Evolutionary conservation across 1,140 invertebrate species (phyloP), one percentile per base, ranked within the genome.

Genomic region (Penaeus chinensis): DNA sequence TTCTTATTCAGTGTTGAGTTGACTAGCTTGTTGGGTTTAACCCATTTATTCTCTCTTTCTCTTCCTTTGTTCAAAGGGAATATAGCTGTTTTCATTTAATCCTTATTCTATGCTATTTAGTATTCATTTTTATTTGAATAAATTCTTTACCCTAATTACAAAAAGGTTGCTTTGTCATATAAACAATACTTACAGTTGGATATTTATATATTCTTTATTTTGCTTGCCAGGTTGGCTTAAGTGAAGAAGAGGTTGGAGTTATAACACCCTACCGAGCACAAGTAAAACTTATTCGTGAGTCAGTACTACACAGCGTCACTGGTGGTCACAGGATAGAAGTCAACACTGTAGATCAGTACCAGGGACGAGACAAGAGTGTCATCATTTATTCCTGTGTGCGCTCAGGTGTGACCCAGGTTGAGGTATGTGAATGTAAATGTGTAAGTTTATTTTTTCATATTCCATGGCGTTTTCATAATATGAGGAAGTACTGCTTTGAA

Each of bases 281-380:
- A 93, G 97, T 99, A 2, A 93, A 94, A 42, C 91, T 96, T 13
- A 91, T 98, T 19, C 93, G 92, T 87, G 92, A 92, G 54, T 89
- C 92, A 8, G 80, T 93, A 27, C 61, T 86, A 3, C 32, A 71
- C 11, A 71, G 81, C n/a, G 61, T 60, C 22, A 66, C 65, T 54
- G 61, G 16, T 81, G 80, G 79, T 79, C 18, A 61, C 11, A 69
- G 65, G 13, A 92, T 98, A 8, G 97, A 99, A 93, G 95, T 98
- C 10, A 99, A 97, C 92, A 99, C 98, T 3, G 97, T 99, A 8
- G 98, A 99, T 93, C 97, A 99, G 92, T 99, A 97, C 92, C 98
- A 99, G 93, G 98, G 98, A 13, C 93, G 96, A 89, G 98, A 99
- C 92, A 99, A 99, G 92, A 94, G 95, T 77, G 93, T 99, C 32